Base-by-base conservation (phyloP, 2,888 invertebrate species). In the Arge pagana region DNA sequence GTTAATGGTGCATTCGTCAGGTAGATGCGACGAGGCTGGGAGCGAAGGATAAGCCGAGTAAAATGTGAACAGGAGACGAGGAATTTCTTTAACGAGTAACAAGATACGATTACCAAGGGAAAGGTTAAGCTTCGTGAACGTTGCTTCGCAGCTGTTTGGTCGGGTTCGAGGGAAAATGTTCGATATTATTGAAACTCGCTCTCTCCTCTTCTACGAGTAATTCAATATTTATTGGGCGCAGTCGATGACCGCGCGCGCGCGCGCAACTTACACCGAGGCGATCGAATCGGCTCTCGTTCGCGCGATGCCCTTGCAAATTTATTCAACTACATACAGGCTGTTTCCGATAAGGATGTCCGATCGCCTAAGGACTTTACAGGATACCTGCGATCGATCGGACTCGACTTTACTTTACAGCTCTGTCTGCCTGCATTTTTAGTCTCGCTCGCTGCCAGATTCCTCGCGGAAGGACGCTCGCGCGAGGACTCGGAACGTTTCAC, bases 61-160 rank as follows among this genome's bases (percentile, higher is more conserved):
- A 45, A 35, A 45, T 45, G 21, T 15, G 19, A 33, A 23, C 30
- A 11, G 19, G 42, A 42, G 28, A 42, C 19, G 18, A 30, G 19
- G 42, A 42, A 30, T 42, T 42, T 42, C 42, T 30, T 42, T 42
- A 30, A 42, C 35, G 45, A 31, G 45, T 45, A 5, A 23, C 33
- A 15, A 35, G 45, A 45, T 45, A 31, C 45, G 31, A 45, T 45
- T 45, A 45, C 45, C 7, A 33, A 45, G 21, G 18, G 31, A 45
- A 45, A 45, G 45, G 45, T 45, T 45, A 33, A 45, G 45, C 45
- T 33, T 45, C 21, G 15, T 35, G 33, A 35, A 45, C 23, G 31
- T 45, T 33, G 35, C 45, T 11, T 13, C 21, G 21, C 45, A 45
- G 45, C 45, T 45, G 45, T 35, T 45, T 31, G 31, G 24, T 45